These are phyloP conservation scores for Diorhabda carinulata DNA, from an alignment of 1,140 invertebrate species.

Conservation along the genomic window DNA sequence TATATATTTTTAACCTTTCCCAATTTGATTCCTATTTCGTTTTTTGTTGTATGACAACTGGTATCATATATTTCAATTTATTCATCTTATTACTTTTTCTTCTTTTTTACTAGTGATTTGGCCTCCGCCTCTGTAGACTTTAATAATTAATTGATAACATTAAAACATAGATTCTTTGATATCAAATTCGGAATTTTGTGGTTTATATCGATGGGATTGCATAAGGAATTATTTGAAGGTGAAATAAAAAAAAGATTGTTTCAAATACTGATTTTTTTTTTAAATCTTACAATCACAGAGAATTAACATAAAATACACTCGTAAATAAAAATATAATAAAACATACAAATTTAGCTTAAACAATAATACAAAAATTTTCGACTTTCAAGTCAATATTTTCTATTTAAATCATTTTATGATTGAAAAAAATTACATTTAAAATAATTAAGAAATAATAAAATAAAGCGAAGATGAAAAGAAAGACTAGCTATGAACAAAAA, in stretches of 20 bases:
- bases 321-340: constrained; percentile 25
- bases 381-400: constrained; percentile 19
- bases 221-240: background rate
- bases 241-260: constrained; percentile 15
- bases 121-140: too few species aligned
- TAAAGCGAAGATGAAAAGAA: constrained; percentile 23
- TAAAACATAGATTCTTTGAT: too few species aligned
- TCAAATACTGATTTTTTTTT: constrained; percentile 32
- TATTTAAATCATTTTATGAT: constrained; percentile 27
- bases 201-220: too few species aligned
- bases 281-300: constrained; percentile 31
- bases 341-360: constrained; percentile 25
- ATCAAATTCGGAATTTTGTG: too few species aligned
- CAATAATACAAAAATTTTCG: constrained; percentile 21
- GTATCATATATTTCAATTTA: too few species aligned
- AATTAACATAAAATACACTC: constrained; percentile 30
- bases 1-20: too few species aligned
- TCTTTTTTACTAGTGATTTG: too few species aligned
- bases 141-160: too few species aligned
- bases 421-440: constrained; percentile 17
- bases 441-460: constrained; percentile 20
- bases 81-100: too few species aligned
- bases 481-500: constrained; percentile 36
- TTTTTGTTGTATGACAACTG: too few species aligned
- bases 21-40: too few species aligned